Conservation (phyloP, 1,140 invertebrate species). For the Ostrea edulis region DNA sequence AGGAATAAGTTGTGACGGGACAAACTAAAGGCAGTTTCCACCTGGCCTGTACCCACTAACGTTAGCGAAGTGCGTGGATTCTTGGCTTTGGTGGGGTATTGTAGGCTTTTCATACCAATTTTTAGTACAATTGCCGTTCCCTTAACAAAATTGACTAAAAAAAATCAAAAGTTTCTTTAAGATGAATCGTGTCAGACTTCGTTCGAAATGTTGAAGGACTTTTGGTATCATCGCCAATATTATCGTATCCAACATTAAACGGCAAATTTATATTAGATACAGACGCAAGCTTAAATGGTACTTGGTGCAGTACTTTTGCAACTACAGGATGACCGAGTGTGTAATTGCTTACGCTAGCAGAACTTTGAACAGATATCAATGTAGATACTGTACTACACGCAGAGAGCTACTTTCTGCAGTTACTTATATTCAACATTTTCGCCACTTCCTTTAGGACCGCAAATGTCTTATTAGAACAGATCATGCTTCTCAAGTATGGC, state of each 20-base stretch:
- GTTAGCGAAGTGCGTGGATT: neutral
- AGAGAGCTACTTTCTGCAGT: neutral
- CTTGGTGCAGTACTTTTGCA: neutral
- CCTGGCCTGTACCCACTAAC: constrained; percentile 46
- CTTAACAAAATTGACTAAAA: neutral
- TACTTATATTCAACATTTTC: neutral
- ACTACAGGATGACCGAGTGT: neutral
- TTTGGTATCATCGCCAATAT: neutral
- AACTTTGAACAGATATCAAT: neutral
- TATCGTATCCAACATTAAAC: neutral
- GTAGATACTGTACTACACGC: neutral
- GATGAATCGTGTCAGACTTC: neutral
- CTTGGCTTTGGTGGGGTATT: constrained; percentile 3
- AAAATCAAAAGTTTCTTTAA: neutral
- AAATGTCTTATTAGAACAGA: neutral
- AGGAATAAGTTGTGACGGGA: neutral
- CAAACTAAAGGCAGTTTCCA: constrained; percentile 61
- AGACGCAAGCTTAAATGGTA: neutral
- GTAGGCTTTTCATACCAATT: neutral
- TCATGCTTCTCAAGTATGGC: neutral
- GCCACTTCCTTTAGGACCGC: neutral
- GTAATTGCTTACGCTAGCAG: constrained; percentile 1
- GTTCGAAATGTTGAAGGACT: neutral
- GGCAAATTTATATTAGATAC: neutral
- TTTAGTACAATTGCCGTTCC: neutral